These are phyloP conservation scores for Hycleus cichorii DNA, from an alignment of 1,140 invertebrate species.

Conservation along the genomic window DNA sequence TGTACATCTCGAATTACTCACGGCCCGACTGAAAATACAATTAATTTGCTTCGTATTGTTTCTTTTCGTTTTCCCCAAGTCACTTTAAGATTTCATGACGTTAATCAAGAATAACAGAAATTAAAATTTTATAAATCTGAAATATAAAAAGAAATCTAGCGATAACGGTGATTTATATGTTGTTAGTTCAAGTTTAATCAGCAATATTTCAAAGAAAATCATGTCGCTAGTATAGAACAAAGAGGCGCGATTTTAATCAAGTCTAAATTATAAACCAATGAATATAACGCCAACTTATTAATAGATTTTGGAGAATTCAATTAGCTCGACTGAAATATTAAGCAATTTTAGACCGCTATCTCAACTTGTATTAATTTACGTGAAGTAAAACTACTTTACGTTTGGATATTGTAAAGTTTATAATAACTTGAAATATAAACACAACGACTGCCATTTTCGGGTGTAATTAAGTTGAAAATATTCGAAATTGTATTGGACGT, in stretches of 20 bases:
- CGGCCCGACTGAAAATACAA: too few species aligned
- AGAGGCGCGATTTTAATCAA: constrained; percentile 21
- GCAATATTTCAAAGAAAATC: constrained; percentile 4
- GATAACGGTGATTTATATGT: constrained; percentile 20
- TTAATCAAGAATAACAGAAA: not conserved
- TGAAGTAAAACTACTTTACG: constrained; percentile 10
- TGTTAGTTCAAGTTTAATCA: constrained; percentile 7
- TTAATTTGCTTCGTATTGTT: too few species aligned
- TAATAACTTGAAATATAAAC: not conserved
- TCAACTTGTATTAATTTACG: constrained; percentile 20
- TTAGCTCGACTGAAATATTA: constrained; percentile 23
- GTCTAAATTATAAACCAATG: constrained; percentile 17
- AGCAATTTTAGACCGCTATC: constrained; percentile 21
- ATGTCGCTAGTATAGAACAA: not conserved
- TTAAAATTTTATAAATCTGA: not conserved
- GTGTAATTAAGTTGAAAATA: too few species aligned
- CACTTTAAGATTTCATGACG: too few species aligned
- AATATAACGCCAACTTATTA: constrained; percentile 23
- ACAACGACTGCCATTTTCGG: too few species aligned
- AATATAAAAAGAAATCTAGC: not conserved
- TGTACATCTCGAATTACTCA: too few species aligned
- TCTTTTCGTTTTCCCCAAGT: too few species aligned
- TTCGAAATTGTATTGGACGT: too few species aligned
- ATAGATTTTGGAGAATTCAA: constrained; percentile 26
- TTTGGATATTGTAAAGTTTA: constrained; percentile 1